Percentiles rank a stretch among this genome's conserved stretches.
Evolutionary conservation across 2,797 vertebrate genomes (phyloP).

Genomic region (Apogon talboti): DNA sequence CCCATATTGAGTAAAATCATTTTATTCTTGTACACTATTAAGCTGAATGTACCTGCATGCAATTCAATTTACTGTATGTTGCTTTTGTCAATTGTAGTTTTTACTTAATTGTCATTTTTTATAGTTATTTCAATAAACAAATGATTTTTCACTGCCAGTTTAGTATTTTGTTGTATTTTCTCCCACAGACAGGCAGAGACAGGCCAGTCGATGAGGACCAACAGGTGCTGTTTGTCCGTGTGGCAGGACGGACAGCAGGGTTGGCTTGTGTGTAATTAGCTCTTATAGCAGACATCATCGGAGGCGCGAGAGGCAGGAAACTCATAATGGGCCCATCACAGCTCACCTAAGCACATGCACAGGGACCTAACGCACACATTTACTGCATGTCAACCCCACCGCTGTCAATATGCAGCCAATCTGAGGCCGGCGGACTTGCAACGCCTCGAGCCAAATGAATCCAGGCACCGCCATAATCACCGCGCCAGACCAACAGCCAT

Average conservation of each 20-base stretch:
- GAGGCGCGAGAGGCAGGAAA: constrained; percentile 79
- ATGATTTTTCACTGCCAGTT: too few relatives aligned
- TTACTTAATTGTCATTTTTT: too few relatives aligned
- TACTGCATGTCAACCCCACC: constrained; percentile 54
- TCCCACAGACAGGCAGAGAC: constrained; percentile 4
- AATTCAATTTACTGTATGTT: too few relatives aligned
- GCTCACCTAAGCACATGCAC: constrained; percentile 65
- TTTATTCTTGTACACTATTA: too few relatives aligned
- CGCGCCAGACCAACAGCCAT: constrained; percentile 63
- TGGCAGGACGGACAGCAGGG: constrained; percentile 58
- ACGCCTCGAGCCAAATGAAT: constrained; percentile 51
- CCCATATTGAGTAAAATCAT: too few relatives aligned
- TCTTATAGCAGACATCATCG: constrained; percentile 68
- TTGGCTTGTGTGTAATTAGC: constrained; percentile 54
- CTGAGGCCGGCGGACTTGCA: constrained; percentile 38
- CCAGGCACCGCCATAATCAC: constrained; percentile 65
- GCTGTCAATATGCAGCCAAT: constrained; percentile 55
- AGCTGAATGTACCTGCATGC: too few relatives aligned
- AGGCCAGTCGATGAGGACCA: constrained; percentile 39
- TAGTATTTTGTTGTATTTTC: not conserved
- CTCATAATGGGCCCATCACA: constrained; percentile 71
- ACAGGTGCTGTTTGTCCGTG: constrained; percentile 71
- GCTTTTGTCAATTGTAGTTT: too few relatives aligned
- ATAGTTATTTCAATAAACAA: too few relatives aligned
- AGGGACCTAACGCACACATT: constrained; percentile 38